Percentiles rank a stretch among this genome's conserved stretches.
Evolutionary conservation across 2,113 vertebrate genomes (phyloP).

Genomic region (Strix aluco): DNA sequence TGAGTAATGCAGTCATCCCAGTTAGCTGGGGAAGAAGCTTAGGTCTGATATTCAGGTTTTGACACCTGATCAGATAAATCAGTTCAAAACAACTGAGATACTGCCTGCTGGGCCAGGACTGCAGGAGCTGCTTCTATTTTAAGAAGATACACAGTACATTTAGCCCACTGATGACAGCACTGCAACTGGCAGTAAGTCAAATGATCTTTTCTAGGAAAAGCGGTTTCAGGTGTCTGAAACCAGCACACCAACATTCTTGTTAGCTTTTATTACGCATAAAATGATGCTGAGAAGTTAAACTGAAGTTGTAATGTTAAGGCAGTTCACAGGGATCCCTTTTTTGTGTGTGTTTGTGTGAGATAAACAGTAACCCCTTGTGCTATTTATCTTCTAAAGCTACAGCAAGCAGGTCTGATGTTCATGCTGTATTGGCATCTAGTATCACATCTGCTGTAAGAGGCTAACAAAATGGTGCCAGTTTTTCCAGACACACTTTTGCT

Average conservation of each 20-base stretch:
- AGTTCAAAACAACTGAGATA: not conserved
- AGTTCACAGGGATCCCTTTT: not conserved
- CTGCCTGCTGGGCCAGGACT: conserved; percentile 8
- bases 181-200: not conserved
- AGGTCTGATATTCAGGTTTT: not conserved
- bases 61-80: conserved; percentile 34
- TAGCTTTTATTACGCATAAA: not conserved
- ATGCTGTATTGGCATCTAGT: not conserved
- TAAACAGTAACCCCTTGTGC: not conserved
- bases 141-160: not conserved
- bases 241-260: not conserved
- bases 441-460: not conserved
- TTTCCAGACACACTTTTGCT: not conserved
- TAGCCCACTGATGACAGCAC: conserved; percentile 1
- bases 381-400: not conserved
- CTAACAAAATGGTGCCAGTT: not conserved
- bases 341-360: not conserved
- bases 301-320: not conserved
- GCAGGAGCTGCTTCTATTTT: conserved; percentile 42
- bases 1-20: not conserved
- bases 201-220: not conserved
- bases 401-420: not conserved
- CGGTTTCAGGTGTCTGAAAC: not conserved
- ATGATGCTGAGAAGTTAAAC: not conserved
- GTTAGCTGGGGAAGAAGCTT: not conserved